Base-by-base conservation (phyloP, 2,888 invertebrate genomes). In the Eristalinus aeneus region DNA sequence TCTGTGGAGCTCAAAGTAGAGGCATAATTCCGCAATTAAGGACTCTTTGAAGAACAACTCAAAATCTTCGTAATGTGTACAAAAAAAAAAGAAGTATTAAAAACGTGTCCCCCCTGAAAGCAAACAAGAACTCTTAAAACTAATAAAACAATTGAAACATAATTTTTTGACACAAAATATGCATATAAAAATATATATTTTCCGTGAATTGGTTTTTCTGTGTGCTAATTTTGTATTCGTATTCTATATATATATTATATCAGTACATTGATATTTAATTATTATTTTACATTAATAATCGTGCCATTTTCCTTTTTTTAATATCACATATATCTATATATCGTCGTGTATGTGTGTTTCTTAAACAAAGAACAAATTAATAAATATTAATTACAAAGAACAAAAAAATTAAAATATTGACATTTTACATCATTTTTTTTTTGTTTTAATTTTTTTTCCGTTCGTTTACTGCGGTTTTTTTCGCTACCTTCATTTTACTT, bases 171-270 rank as follows among this genome's bases (percentile, higher is more conserved):
- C 83, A 88, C 71, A 79, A 87, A 60, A 88, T 81, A 86, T 76
- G 87, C 72, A 83, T 23, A 54, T 39, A 82, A 67, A 88, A 85
- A 89, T 90, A 90, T 91, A 91, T 91, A 90, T 90, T 91, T 91
- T 91, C 90, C 91, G 91, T 91, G 90, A 91, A 90, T 90, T 91
- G 91, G 90, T 90, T 90, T 90, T 91, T 91, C 89, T 91, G 91
- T 91, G 91, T 91, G 91, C 91, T 91, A 90, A 91, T 91, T 90
- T 91, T 90, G 90, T 91, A 90, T 91, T 90, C 90, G 91, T 91
- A 90, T 89, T 88, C 88, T 88, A 80, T 87, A 84, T 83, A 77
- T 69, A 80, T 74, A 58, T 54, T 83, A 76, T 84, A 77, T 82
- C 82, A 81, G 86, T 86, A 86, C 82, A 86, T 86, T 86, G 82